Evolutionary conservation across 1,140 invertebrate genomes (phyloP).

Genomic region (Cyclargus thomasi): DNA sequence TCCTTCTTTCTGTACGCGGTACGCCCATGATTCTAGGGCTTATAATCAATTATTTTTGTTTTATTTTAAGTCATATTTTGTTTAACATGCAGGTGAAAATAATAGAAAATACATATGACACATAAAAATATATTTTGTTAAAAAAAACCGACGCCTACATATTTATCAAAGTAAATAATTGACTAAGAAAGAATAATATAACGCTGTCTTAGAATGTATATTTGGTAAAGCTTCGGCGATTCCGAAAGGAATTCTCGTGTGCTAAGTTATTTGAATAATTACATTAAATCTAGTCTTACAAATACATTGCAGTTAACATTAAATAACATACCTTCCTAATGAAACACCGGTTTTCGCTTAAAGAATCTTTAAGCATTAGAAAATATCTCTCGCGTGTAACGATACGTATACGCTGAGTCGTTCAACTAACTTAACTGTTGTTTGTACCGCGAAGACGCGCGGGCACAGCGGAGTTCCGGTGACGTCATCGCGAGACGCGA

Average conservation of each 20-base stretch:
- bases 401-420: not conserved
- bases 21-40: no score
- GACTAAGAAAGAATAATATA: no score
- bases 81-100: no score
- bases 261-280: not conserved
- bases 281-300: not conserved
- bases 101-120: no score
- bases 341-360: not conserved
- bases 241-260: not conserved
- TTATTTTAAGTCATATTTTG: no score
- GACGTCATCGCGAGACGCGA: slow-evolving; percentile 11
- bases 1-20: no score
- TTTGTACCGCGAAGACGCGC: not conserved
- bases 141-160: no score
- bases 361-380: not conserved
- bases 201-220: not conserved
- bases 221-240: not conserved
- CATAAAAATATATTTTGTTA: no score
- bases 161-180: no score
- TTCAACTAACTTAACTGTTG: slow-evolving; percentile 3
- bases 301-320: slow-evolving; percentile 11
- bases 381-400: not conserved
- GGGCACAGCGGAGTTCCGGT: slow-evolving; percentile 12
- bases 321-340: slow-evolving; percentile 1
- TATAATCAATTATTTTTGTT: no score